Base-by-base conservation (phyloP, 1,140 invertebrate genomes). In the Delia radicum region DNA sequence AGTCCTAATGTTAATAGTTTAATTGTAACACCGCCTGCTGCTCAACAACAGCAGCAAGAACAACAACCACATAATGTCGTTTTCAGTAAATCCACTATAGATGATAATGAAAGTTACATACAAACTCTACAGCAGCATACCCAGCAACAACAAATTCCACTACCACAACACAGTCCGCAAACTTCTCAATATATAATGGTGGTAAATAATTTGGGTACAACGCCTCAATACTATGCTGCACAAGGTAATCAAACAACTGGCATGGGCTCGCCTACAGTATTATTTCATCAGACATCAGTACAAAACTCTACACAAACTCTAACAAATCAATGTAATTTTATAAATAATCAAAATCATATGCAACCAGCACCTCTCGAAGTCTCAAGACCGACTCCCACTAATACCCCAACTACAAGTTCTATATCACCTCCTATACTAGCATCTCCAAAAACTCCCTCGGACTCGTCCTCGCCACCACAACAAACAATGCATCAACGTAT, bases 151-250 rank as follows among this genome's bases (percentile, higher is more conserved):
- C 76, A 75, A 33, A 48, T 37, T 12, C 69, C 13, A 29, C 69
- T 31, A 46, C 46, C 2, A 18, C 72, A 26, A 13, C 21, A 21
- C 1, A 24, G 12, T 27, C 71, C 42, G 1, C 37, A 55, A 33
- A 28, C 37, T 2, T 69, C 65, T 2, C 65, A 69, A 37, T 69
- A 69, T 21, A 37, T 69, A 21, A 69, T 69, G 65, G 13, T 69
- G 65, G 65, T 69, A 0, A 69, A 69, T 21, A 55, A 55, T 55
- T 18, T 55, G n/a, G 18, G 82, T 74, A 76, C 82, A 10, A 82
- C 71, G 31, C 76, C 76, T 18, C 73, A 77, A 69, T 46, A 71
- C 8, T 71, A 74, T 42, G 77, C 81, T 42, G 21, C 65, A 28
- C 75, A 73, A 24, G n/a, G 67, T 5, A 29, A 28, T 18, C 75